Evolutionary conservation across 2,888 invertebrate genomes (phyloP).

Genomic region (Pristionchus japonicus): DNA sequence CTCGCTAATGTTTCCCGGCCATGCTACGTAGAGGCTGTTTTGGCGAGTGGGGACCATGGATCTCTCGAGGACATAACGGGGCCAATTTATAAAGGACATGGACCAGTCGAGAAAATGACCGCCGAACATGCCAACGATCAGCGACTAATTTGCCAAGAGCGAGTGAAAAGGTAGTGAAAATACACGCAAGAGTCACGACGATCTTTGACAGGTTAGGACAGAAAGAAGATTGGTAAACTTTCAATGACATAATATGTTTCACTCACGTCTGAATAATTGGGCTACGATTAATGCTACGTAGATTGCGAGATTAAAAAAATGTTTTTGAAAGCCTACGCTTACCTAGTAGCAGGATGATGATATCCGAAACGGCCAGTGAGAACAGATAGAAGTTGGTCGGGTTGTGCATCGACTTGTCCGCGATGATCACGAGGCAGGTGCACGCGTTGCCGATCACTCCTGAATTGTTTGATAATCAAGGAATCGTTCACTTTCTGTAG

Average conservation of each 20-base stretch:
- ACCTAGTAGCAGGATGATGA: constrained; percentile 73
- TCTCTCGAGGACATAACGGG: background rate
- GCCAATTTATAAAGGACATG: background rate
- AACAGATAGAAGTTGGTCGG: constrained; percentile 74
- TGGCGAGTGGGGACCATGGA: background rate
- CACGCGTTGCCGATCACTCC: constrained; percentile 64
- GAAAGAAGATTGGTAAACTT: no score
- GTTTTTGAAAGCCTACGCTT: constrained; percentile 9
- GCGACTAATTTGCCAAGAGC: background rate
- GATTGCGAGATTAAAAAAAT: no score
- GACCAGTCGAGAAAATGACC: background rate
- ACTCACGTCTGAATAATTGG: no score
- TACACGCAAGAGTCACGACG: no score
- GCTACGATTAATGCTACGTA: no score
- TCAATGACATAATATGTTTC: no score
- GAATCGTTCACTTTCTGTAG: no score
- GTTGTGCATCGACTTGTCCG: constrained; percentile 65
- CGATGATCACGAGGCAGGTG: constrained; percentile 70
- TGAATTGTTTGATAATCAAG: background rate
- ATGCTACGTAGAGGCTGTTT: background rate
- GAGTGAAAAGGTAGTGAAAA: background rate
- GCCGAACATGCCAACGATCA: background rate
- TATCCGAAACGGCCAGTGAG: constrained; percentile 71
- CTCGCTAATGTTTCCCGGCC: background rate
- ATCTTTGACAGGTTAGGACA: no score